Conservation (phyloP, 2,113 vertebrate genomes). For the sheep (Ovis aries) region ARS-UI_Ramb_v3.0 NC_056065.1:22899001-22899500, state of each 20-base stretch:
- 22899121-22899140: constrained; percentile 84
- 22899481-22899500: not conserved
- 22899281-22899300: not conserved
- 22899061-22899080: not conserved
- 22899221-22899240: constrained; percentile 33
- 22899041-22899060: not conserved
- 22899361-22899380: not conserved
- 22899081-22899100: constrained; percentile 82
- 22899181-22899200: constrained; percentile 90
- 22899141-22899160: constrained; percentile 92
- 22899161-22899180: constrained; percentile 88
- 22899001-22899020: not conserved
- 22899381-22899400: not conserved
- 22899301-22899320: not conserved
- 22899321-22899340: not conserved
- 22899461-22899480: not conserved
- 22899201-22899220: constrained; percentile 87
- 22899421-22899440: not conserved
- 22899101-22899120: constrained; percentile 58
- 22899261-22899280: not conserved
- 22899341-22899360: constrained; percentile 6
- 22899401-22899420: not conserved
- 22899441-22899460: not conserved
- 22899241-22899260: not conserved
- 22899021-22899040: not conserved